These are phyloP conservation scores for Tetramorium bicarinatum DNA, from an alignment of 2,888 invertebrate species.

Conservation along the genomic window DNA sequence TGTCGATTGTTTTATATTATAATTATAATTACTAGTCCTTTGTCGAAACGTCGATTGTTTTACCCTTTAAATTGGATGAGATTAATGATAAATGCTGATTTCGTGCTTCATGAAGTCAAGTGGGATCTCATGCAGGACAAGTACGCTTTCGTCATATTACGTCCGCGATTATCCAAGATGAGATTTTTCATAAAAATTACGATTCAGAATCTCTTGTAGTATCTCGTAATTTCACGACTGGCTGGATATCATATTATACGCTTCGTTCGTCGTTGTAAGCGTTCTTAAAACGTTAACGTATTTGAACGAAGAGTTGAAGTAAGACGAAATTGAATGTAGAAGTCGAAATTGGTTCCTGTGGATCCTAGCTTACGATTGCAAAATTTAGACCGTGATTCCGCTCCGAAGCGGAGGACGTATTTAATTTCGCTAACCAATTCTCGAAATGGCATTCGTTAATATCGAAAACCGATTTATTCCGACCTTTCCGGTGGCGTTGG, in stretches of 20 bases:
- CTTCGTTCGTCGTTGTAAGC: constrained; percentile 22
- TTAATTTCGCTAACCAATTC: constrained; percentile 64
- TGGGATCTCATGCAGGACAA: background rate
- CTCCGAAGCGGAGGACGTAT: constrained; percentile 35
- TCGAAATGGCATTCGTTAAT: constrained; percentile 47
- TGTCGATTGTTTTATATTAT: background rate
- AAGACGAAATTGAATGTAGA: constrained; percentile 53
- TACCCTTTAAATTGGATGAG: background rate
- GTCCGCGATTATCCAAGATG: constrained; percentile 17
- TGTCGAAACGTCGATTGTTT: too few relatives aligned
- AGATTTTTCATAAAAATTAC: constrained; percentile 32
- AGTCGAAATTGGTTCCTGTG: constrained; percentile 52
- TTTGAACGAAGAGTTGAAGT: constrained; percentile 48
- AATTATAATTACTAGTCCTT: background rate
- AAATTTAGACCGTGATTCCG: constrained; percentile 47
- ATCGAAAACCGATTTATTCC: constrained; percentile 72
- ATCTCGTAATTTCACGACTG: constrained; percentile 45
- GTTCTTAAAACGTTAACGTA: constrained; percentile 51
- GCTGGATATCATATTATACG: constrained; percentile 31
- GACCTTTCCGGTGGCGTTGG: constrained; percentile 51
- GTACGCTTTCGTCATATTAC: background rate
- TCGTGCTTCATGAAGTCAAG: background rate
- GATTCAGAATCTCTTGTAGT: constrained; percentile 41
- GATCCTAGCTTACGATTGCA: constrained; percentile 43
- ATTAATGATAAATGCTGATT: background rate